Evolutionary conservation across 92 coral and sea anemone genomes (phyloP).

Genomic region (Muricea muricata): DNA sequence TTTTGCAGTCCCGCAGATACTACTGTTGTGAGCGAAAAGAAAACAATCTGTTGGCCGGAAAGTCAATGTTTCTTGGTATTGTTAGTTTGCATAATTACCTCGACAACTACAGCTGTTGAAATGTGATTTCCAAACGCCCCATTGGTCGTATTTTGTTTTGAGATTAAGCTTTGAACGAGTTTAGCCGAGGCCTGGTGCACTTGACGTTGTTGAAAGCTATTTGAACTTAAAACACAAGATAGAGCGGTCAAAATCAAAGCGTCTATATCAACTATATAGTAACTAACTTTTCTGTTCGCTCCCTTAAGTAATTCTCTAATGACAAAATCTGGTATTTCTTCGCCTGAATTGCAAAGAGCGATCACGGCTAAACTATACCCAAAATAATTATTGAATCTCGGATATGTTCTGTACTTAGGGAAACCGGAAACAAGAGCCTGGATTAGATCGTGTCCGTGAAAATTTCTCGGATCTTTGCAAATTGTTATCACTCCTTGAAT

Average conservation of each 20-base stretch:
- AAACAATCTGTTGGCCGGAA: too few relatives aligned
- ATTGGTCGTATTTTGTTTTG: conserved; percentile 36
- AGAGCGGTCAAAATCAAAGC: conserved; percentile 71
- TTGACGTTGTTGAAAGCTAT: neutral
- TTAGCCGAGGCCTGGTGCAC: neutral
- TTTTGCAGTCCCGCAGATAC: too few relatives aligned
- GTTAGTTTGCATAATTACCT: conserved; percentile 14
- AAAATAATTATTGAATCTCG: conserved; percentile 67
- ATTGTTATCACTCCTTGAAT: conserved; percentile 63
- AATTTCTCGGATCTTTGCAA: conserved; percentile 70
- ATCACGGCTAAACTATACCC: conserved; percentile 74
- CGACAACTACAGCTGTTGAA: conserved; percentile 67
- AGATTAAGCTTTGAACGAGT: conserved; percentile 41
- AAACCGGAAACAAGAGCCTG: conserved; percentile 51
- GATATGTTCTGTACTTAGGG: conserved; percentile 37
- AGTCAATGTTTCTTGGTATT: too few relatives aligned
- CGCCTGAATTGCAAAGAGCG: conserved; percentile 75
- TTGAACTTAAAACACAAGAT: conserved; percentile 57
- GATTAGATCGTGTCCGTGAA: conserved; percentile 59
- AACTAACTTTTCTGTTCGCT: neutral
- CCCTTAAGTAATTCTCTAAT: neutral
- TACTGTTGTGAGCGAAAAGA: too few relatives aligned
- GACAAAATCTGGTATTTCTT: conserved; percentile 16
- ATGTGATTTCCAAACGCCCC: conserved; percentile 75
- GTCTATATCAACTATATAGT: conserved; percentile 60